A percentile compares a stretch with the other conserved stretches of the same genome.
Conservation (phyloP, 2,797 vertebrate genomes). For the Coregonus suidteri region DNA sequence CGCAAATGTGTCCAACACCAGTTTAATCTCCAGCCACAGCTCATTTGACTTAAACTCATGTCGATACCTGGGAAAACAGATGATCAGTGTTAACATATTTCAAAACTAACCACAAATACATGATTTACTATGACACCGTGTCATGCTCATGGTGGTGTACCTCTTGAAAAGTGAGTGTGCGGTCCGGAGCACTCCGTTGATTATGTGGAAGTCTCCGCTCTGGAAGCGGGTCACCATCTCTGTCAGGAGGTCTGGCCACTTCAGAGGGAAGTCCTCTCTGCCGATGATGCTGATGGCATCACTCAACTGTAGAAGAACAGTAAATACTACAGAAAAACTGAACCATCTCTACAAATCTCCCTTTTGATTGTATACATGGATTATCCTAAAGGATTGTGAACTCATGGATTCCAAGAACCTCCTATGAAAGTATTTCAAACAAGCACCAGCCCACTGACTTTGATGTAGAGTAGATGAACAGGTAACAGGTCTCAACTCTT, state of each 20-base stretch:
- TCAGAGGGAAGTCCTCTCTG: constrained; percentile 96
- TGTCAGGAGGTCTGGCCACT: constrained; percentile 95
- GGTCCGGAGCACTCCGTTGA: constrained; percentile 94
- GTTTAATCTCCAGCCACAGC: constrained; percentile 96
- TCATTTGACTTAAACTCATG: constrained; percentile 99
- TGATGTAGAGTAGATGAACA: background rate
- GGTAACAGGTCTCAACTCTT: background rate
- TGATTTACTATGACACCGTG: background rate
- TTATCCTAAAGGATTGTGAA: background rate
- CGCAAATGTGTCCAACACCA: constrained; percentile 96
- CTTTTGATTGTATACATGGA: background rate
- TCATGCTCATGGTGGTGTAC: constrained; percentile 60
- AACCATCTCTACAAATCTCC: background rate
- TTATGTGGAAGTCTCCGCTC: constrained; percentile 97
- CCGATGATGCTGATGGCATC: constrained; percentile 99
- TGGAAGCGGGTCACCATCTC: constrained; percentile 98
- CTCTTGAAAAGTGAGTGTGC: constrained; percentile 98
- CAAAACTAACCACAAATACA: background rate
- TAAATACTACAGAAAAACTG: constrained; percentile 2
- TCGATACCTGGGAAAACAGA: constrained; percentile 81
- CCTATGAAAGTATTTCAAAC: background rate
- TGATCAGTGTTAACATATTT: background rate
- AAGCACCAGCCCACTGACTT: background rate
- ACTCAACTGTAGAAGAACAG: constrained; percentile 79
- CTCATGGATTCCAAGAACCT: background rate